Percentiles rank a stretch among this genome's conserved stretches.
Evolutionary conservation across 2,888 invertebrate species (phyloP).

Genomic region (Epicampocera succincta): DNA sequence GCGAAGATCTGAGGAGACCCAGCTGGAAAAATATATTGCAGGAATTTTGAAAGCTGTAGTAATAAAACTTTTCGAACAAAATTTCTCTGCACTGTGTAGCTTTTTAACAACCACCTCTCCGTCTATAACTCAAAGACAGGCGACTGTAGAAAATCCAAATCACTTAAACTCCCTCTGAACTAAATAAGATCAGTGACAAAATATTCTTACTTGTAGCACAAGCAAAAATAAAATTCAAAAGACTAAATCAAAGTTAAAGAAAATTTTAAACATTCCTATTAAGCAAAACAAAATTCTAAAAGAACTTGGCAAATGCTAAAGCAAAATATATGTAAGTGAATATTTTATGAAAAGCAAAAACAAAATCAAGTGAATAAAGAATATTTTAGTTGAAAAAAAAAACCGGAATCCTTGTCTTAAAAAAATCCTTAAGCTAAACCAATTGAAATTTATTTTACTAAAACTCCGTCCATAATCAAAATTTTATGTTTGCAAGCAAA

Average conservation of each 20-base stretch:
- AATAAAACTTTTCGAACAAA: too few relatives aligned
- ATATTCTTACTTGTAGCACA: too few relatives aligned
- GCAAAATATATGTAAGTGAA: constrained; percentile 3
- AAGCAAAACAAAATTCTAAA: constrained; percentile 17
- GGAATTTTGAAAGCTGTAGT: too few relatives aligned
- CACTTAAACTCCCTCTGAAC: too few relatives aligned
- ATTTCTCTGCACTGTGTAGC: too few relatives aligned
- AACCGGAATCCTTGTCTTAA: not conserved
- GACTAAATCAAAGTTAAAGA: constrained; percentile 3
- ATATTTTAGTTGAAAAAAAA: too few relatives aligned
- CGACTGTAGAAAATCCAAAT: too few relatives aligned
- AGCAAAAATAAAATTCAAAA: constrained; percentile 1
- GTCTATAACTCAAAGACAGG: too few relatives aligned
- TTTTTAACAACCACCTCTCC: too few relatives aligned
- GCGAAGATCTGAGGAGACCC: too few relatives aligned
- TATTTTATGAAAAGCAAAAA: not conserved
- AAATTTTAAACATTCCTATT: constrained; percentile 17
- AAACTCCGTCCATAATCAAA: constrained; percentile 53
- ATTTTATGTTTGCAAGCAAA: constrained; percentile 23
- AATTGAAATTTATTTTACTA: not conserved
- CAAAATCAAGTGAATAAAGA: not conserved
- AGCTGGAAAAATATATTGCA: too few relatives aligned
- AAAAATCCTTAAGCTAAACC: constrained; percentile 4
- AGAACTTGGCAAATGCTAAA: not conserved
- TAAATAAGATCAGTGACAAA: too few relatives aligned